Conservation (phyloP, 2,888 invertebrate genomes). For the Protonemura montana region DNA sequence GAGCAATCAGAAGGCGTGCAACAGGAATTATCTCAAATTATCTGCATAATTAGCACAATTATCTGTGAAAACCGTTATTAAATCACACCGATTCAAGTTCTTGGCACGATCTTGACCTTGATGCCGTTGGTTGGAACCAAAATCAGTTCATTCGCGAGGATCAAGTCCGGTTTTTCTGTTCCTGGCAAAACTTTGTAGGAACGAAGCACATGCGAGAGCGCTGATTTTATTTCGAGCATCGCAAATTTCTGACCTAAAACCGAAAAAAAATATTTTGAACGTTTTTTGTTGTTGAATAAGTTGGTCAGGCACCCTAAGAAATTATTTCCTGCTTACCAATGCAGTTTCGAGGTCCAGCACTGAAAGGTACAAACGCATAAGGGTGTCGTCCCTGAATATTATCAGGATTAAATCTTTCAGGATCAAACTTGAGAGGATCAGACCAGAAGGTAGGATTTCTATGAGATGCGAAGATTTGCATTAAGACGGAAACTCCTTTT, state of each 20-base stretch:
- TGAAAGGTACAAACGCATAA: conserved; percentile 12
- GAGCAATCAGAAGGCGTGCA: too few species aligned
- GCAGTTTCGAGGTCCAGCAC: conserved; percentile 2
- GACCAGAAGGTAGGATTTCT: neutral
- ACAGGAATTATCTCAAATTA: too few species aligned
- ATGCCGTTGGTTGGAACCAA: conserved; percentile 56
- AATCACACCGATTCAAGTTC: neutral
- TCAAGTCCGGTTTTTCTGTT: conserved; percentile 54
- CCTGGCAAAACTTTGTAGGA: conserved; percentile 54
- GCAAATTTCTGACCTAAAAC: conserved; percentile 51
- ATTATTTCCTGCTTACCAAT: too few species aligned
- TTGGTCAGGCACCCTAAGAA: too few species aligned
- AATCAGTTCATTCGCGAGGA: conserved; percentile 55
- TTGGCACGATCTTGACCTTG: conserved; percentile 52
- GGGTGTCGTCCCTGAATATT: neutral
- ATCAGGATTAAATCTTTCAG: conserved; percentile 18
- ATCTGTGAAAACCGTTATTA: too few species aligned
- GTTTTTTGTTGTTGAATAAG: too few species aligned
- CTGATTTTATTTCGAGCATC: conserved; percentile 51
- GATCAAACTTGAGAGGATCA: conserved; percentile 28
- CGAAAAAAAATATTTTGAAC: too few species aligned
- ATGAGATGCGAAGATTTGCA: neutral
- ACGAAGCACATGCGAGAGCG: conserved; percentile 56
- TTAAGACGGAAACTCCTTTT: neutral
- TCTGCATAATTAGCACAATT: too few species aligned